Base-by-base conservation (phyloP, 1,140 invertebrate genomes). In the Saxidomus purpurata region DNA sequence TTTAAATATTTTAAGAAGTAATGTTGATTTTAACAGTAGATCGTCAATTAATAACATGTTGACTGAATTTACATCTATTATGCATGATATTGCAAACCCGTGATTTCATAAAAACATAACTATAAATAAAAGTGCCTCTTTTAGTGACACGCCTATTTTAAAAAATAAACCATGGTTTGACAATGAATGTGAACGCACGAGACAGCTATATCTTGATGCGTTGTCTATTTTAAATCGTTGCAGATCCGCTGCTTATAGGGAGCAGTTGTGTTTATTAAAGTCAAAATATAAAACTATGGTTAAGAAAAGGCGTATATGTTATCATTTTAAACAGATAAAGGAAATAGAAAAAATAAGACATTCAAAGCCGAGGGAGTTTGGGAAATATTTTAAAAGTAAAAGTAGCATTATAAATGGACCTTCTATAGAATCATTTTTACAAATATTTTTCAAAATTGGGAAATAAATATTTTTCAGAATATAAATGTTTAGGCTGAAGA, bases 371-470 rank as follows among this genome's bases (percentile, higher is more conserved):
- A 69, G 34, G 63, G 28, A 31, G 34, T 69, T 69, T 31, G 28
- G 63, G 63, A 31, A 69, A 36, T 69, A 69, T 31, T 69, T 69
- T 19, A 28, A 69, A 69, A 11, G 28, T 3, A 55, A 55, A 55
- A 55, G 22, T 55, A 22, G 4, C n/a, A 22, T 55, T 31, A 31
- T n/a, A 31, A 36, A 28, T 67, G 34, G n/a, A 3, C 25, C 34
- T 67, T 67, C 31, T 34, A 4, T 67, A 4, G 61, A 67, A 34
- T 36, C 25, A 31, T 67, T 67, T 67, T 67, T 34, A n/a, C 31
- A 67, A 67, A 34, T 74, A 43, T 74, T 74, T 40, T 47, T 74
- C 69, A 13, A n/a, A 40, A 28, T n/a, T 74, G 43, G 40, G 69
- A 43, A 43, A 74, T 74, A 38, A 74, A n/a, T 74, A 74, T 47